Conservation (phyloP, 2,888 invertebrate species). For the Heliconius aoede region DNA sequence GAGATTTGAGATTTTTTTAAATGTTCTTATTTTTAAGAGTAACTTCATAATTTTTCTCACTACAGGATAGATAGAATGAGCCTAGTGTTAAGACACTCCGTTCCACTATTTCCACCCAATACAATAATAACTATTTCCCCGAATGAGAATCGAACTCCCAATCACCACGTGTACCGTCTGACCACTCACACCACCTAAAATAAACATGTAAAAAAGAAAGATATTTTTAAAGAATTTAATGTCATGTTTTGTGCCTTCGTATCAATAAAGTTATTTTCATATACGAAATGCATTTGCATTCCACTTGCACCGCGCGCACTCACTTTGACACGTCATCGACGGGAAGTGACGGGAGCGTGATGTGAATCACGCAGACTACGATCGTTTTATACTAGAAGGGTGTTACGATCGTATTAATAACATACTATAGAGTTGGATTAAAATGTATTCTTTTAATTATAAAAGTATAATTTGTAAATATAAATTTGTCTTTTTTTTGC, state of each 20-base stretch:
- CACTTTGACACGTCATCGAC: slow-evolving; percentile 26
- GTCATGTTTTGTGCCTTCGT: background rate
- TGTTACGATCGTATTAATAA: background rate
- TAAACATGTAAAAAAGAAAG: background rate
- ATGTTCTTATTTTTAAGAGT: too few species aligned
- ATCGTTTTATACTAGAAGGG: slow-evolving; percentile 3
- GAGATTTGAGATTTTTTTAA: too few species aligned
- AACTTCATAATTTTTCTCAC: too few species aligned
- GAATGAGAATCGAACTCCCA: background rate
- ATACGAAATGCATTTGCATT: slow-evolving; percentile 11
- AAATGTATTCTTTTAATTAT: too few species aligned
- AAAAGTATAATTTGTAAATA: too few species aligned
- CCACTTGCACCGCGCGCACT: slow-evolving; percentile 9
- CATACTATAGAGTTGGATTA: too few species aligned
- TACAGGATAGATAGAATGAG: too few species aligned
- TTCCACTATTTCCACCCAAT: background rate
- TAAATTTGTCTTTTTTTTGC: too few species aligned
- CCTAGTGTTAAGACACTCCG: too few species aligned
- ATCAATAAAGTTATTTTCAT: slow-evolving; percentile 2
- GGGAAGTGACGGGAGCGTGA: slow-evolving; percentile 29
- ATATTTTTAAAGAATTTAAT: background rate
- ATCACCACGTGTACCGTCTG: background rate
- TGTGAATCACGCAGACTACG: slow-evolving; percentile 16
- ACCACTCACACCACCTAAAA: background rate
- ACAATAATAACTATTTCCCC: background rate